Conservation (phyloP, 23 tunicate genomes). For the Clavelina lepadiformis region DNA sequence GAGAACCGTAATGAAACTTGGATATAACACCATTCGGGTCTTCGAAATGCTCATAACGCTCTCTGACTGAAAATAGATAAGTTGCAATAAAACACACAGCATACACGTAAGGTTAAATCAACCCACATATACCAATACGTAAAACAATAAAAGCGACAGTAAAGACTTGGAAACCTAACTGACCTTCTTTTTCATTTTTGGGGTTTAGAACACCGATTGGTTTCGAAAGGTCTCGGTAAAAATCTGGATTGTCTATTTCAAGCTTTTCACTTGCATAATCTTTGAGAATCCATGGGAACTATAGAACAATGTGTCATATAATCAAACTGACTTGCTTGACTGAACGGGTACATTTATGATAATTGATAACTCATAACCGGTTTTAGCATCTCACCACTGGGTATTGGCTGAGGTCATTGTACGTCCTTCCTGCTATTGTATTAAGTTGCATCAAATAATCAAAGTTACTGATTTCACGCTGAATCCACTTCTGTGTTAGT, state of each 20-base stretch:
- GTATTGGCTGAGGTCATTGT: conserved; percentile 94
- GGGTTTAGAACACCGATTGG: conserved; percentile 92
- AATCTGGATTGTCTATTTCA: conserved; percentile 65
- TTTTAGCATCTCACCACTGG: conserved; percentile 76
- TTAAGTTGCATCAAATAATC: conserved; percentile 98
- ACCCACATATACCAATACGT: too few relatives aligned
- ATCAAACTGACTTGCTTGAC: too few relatives aligned
- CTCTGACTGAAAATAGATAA: conserved; percentile 34
- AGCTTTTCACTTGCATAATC: conserved; percentile 88
- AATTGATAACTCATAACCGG: too few relatives aligned
- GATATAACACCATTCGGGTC: conserved; percentile 84
- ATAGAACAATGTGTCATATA: too few relatives aligned
- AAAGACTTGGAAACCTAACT: too few relatives aligned
- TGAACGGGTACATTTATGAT: too few relatives aligned
- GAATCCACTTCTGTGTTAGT: conserved; percentile 93
- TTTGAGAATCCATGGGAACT: conserved; percentile 95
- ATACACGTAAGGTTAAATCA: too few relatives aligned
- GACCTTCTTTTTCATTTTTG: conserved; percentile 68
- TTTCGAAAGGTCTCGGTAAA: conserved; percentile 68
- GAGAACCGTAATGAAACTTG: conserved; percentile 95
- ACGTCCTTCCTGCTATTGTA: conserved; percentile 96
- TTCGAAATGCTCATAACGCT: conserved; percentile 91
- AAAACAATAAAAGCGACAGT: too few relatives aligned
- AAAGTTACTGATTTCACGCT: conserved; percentile 91
- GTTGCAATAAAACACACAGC: too few relatives aligned